phyloP scores from a whole-genome alignment of 1,140 invertebrate species.

The Euwallacea similis region DNA sequence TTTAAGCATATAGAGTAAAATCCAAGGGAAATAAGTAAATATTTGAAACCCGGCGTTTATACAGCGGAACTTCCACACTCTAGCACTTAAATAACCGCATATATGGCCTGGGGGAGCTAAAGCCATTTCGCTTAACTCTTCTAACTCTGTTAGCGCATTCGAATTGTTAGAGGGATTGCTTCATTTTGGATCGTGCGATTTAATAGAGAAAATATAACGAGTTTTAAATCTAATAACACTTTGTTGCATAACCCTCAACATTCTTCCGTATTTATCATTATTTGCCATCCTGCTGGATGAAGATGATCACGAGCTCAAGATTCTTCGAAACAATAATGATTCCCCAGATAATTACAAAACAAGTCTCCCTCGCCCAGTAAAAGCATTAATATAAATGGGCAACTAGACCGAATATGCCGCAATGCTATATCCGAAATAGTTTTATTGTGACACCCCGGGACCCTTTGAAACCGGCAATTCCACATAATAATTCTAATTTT shows the following conservation, averaged over 20 bases:
- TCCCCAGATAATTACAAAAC: too few relatives aligned
- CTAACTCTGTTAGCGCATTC: slow-evolving; percentile 24
- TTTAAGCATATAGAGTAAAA: not conserved
- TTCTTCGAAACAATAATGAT: too few relatives aligned
- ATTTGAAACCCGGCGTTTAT: slow-evolving; percentile 18
- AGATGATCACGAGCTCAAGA: too few relatives aligned
- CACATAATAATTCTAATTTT: slow-evolving; percentile 33
- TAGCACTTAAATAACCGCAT: slow-evolving; percentile 27
- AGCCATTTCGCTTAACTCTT: slow-evolving; percentile 19
- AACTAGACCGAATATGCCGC: slow-evolving; percentile 8
- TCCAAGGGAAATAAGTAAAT: slow-evolving; percentile 21
- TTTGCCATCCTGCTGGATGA: too few relatives aligned
- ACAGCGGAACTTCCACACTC: slow-evolving; percentile 21
- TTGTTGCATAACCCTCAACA: too few relatives aligned
- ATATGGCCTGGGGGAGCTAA: slow-evolving; percentile 4
- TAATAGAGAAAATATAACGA: slow-evolving; percentile 12
- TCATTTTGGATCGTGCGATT: slow-evolving; percentile 2
- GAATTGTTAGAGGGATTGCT: slow-evolving; percentile 25
- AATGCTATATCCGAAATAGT: slow-evolving; percentile 16
- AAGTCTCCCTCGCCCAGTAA: not conserved
- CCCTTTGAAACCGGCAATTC: slow-evolving; percentile 25
- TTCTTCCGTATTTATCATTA: too few relatives aligned
- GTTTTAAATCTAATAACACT: not conserved
- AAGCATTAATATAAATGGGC: slow-evolving; percentile 18
- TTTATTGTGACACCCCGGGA: slow-evolving; percentile 15